A percentile compares a stretch with the other conserved stretches of the same genome.
Evolutionary conservation across 92 coral and sea anemone genomes (phyloP).

Genomic region (Parazoanthus darwini): DNA sequence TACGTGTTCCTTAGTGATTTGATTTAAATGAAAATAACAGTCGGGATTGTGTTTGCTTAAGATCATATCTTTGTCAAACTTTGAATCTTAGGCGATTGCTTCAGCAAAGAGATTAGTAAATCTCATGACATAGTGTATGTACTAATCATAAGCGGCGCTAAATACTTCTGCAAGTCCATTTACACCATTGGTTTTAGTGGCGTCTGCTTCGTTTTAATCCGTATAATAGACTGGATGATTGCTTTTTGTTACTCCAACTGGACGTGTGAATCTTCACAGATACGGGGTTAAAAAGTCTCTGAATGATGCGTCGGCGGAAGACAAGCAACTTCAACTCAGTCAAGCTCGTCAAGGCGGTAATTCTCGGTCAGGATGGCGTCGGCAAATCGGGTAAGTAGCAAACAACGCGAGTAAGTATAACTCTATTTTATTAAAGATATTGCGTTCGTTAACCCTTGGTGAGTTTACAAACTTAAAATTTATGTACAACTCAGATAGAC

Average conservation of each 20-base stretch:
- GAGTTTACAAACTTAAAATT: not conserved
- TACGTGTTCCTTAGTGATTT: constrained; percentile 14
- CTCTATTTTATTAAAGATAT: no score
- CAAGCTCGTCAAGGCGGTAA: constrained; percentile 67
- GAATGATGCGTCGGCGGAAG: constrained; percentile 55
- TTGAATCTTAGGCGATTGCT: constrained; percentile 18
- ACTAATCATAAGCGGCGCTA: constrained; percentile 11
- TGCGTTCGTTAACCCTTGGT: not conserved
- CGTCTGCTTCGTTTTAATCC: not conserved
- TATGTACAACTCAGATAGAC: not conserved
- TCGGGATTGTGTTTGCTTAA: constrained; percentile 23
- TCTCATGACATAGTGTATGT: not conserved
- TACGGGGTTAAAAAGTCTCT: not conserved
- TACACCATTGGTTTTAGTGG: not conserved
- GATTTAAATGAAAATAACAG: constrained; percentile 30
- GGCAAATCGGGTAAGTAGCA: constrained; percentile 68
- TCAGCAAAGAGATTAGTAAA: constrained; percentile 13
- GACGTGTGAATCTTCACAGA: constrained; percentile 10
- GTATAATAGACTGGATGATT: not conserved
- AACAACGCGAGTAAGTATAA: no score
- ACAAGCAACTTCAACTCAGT: constrained; percentile 21
- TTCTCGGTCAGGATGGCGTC: constrained; percentile 78
- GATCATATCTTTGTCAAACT: constrained; percentile 6
- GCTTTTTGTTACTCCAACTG: not conserved
- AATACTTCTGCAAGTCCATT: not conserved